Evolutionary conservation across 2,888 invertebrate genomes (phyloP), one percentile per base, ranked within the genome.

Genomic region (Trichogramma dendrolimi): DNA sequence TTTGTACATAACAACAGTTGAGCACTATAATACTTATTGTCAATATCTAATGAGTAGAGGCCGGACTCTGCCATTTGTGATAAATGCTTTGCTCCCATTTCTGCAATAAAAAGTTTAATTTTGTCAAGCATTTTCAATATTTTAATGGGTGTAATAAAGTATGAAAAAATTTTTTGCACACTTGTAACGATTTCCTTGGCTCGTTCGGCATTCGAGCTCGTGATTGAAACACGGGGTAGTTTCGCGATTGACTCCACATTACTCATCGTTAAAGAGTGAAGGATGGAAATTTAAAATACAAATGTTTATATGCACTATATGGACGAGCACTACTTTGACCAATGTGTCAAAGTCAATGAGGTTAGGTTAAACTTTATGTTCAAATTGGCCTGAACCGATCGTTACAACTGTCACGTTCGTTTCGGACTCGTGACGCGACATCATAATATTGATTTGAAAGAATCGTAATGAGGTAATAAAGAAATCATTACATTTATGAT

Each of bases 11-110:
- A 70, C 66, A 83, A 77, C 43, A 88, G 82, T 72, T 85, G 81
- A 8, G 87, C 84, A 51, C 83, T 83, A 72, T 90, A 90, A 79
- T 90, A 90, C 76, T 90, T 90, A 47, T 87, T 89, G 67, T 86
- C 84, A 63, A 89, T 84, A 64, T 81, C 80, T 85, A 86, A 86
- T 1, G 81, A 73, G 70, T 82, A 80, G 62, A 77, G 75, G 54
- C 73, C 69, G 6, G 76, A 67, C 54, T 76, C 72, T 11, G 75
- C 73, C 57, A 74, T 69, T 14, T 74, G 67, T 10, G 70, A 66
- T 6, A 73, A 60, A n/a, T 69, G 69, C 62, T 77, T 74, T 42
- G 75, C 75, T 11, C 73, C 73, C 50, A 78, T 72, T 49, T 69
- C 78, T 78, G 61, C 42, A 54, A 56, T 4, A 27, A 27, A 2